Conservation (phyloP, 2,113 vertebrate genomes). For the Thymallus thymallus region DNA sequence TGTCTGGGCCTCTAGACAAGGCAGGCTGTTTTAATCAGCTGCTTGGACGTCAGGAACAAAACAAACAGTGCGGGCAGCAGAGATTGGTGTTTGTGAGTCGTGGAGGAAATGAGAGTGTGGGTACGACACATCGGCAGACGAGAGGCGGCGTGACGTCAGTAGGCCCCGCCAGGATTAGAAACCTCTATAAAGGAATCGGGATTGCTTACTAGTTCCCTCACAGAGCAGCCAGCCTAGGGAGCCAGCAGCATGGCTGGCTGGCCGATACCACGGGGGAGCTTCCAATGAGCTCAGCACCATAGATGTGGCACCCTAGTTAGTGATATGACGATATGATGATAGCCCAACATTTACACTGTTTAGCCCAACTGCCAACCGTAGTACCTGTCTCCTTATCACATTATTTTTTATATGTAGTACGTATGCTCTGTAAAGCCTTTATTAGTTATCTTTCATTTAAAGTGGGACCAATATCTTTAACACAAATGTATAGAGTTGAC, state of each 20-base stretch:
- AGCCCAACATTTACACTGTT: slow-evolving; percentile 8
- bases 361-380: neutral
- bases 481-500: neutral
- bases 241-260: slow-evolving; percentile 47
- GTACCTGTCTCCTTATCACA: neutral
- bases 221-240: slow-evolving; percentile 26
- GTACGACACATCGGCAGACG: slow-evolving; percentile 85
- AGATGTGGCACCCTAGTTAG: slow-evolving; percentile 33
- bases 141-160: slow-evolving; percentile 86
- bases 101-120: slow-evolving; percentile 88
- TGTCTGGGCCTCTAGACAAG: slow-evolving; percentile 45
- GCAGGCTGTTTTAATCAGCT: slow-evolving; percentile 67
- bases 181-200: slow-evolving; percentile 89
- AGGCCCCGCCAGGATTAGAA: slow-evolving; percentile 93
- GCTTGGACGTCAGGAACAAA: slow-evolving; percentile 73
- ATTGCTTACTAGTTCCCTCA: slow-evolving; percentile 36
- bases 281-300: slow-evolving; percentile 71
- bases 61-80: slow-evolving; percentile 74
- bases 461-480: neutral
- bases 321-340: neutral
- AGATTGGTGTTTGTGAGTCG: slow-evolving; percentile 81
- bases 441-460: too few relatives aligned
- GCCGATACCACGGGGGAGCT: slow-evolving; percentile 68
- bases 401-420: neutral
- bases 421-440: too few relatives aligned